Percentiles rank a stretch among this genome's conserved stretches.
Evolutionary conservation across 2,113 vertebrate species (phyloP).

Genomic region (Nettapus auritus): DNA sequence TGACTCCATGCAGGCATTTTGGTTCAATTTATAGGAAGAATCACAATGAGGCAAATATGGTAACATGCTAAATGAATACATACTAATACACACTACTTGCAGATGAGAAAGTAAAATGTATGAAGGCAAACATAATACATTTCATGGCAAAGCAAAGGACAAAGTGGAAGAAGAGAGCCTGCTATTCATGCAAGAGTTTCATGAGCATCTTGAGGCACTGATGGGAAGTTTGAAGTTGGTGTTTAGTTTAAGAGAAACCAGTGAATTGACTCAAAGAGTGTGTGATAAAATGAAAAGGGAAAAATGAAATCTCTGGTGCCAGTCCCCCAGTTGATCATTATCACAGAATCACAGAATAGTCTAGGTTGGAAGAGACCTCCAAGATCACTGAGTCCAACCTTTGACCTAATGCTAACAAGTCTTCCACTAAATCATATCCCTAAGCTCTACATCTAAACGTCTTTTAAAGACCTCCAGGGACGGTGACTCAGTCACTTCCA

Average conservation of each 20-base stretch:
- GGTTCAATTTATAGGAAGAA: background rate
- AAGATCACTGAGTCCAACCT: no score
- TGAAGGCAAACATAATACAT: background rate
- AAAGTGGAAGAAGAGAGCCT: background rate
- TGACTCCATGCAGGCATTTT: background rate
- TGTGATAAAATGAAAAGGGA: background rate
- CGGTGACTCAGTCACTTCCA: no score
- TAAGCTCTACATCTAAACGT: no score
- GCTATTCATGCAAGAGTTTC: background rate
- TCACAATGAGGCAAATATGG: background rate
- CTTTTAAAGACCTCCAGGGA: no score
- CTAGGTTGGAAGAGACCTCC: no score
- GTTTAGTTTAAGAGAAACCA: background rate
- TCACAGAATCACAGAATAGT: no score
- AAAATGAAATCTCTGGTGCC: background rate
- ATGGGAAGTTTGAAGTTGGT: background rate
- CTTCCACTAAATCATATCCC: no score
- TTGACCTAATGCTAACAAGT: no score
- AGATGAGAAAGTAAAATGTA: background rate
- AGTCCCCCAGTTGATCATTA: background rate
- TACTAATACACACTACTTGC: background rate
- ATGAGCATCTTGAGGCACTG: background rate
- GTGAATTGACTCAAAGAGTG: background rate
- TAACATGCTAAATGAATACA: background rate
- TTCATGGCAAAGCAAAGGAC: background rate